Base-by-base conservation (phyloP, 2,888 invertebrate species). In the Theodoxus fluviatilis region DNA sequence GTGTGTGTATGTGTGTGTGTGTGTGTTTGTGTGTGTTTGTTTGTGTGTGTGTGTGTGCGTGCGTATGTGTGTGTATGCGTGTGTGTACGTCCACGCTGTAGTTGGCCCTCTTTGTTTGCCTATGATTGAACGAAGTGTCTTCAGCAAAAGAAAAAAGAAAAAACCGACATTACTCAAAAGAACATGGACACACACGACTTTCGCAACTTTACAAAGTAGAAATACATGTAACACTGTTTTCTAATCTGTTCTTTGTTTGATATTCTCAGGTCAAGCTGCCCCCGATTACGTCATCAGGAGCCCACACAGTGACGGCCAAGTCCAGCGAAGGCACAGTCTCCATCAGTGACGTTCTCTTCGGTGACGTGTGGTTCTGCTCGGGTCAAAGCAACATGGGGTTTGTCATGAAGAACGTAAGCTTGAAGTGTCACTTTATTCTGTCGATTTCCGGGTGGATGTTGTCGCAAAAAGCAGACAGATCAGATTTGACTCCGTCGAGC, bases 331-430 rank as follows among this genome's bases (percentile, higher is more conserved):
- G 76, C 43, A 68, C 57, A 12, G 73, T 76, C 18, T 67, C 67
- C 2, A 43, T 85, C 0, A 68, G 67, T 35, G 79, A 83, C 74
- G 83, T 85, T 22, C 67, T 82, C 66, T 84, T 84, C 75, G 85
- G 85, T 12, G 84, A 85, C 70, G 82, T 85, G 1, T 85, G 84
- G 84, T 25, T 85, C 4, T 85, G 85, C 69, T 83, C 83, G 25
- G 85, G 85, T 49, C 83, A 84, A 70, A 82, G 83, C 67, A 84
- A 83, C 69, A 83, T 83, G 83, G 74, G 75, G 69, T 82, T 81
- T 70, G 49, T 66, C 1, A 69, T 77, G 61, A 18, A 28, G 9
- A 49, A 37, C 63, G 77, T 76, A 67, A 55, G 65, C n/a, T n/a
- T 35, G 43, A 9, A 12, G 31, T 43, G 35, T 25, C 28, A 33